These are phyloP conservation scores for Paratilapia polleni DNA, from an alignment of 2,113 vertebrate species.

Conservation along the genomic window DNA sequence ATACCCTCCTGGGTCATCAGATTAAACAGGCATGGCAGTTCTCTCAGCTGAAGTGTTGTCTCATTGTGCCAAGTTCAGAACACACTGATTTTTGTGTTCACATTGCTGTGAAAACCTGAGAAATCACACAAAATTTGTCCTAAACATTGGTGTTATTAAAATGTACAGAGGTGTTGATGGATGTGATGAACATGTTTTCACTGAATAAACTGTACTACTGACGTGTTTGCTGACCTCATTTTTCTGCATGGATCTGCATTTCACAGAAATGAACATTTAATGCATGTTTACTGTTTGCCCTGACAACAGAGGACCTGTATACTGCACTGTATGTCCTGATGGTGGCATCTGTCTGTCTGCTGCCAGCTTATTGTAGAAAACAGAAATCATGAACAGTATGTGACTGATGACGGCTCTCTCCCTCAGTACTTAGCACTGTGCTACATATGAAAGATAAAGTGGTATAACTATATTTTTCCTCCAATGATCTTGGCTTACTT, in stretches of 20 bases:
- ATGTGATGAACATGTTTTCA: conserved; percentile 4
- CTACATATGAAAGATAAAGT: no score
- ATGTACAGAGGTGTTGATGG: conserved; percentile 17
- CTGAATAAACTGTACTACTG: conserved; percentile 19
- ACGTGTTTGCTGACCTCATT: not conserved
- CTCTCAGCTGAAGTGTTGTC: not conserved
- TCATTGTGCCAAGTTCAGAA: not conserved
- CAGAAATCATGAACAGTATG: not conserved
- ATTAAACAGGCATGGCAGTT: not conserved
- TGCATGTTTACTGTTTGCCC: not conserved
- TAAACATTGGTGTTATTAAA: not conserved
- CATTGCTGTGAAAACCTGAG: not conserved
- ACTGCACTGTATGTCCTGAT: not conserved
- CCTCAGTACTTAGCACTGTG: no score
- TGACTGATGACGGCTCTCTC: not conserved
- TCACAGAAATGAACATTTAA: not conserved
- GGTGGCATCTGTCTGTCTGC: not conserved
- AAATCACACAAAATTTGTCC: not conserved
- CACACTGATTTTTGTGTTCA: not conserved
- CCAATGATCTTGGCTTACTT: no score
- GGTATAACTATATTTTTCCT: not conserved
- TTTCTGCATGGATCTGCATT: not conserved
- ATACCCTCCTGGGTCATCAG: not conserved
- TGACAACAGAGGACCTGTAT: not conserved
- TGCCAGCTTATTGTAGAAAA: not conserved